Base-by-base conservation (phyloP, 2,888 invertebrate species). In the Pseudococcus longispinus region DNA sequence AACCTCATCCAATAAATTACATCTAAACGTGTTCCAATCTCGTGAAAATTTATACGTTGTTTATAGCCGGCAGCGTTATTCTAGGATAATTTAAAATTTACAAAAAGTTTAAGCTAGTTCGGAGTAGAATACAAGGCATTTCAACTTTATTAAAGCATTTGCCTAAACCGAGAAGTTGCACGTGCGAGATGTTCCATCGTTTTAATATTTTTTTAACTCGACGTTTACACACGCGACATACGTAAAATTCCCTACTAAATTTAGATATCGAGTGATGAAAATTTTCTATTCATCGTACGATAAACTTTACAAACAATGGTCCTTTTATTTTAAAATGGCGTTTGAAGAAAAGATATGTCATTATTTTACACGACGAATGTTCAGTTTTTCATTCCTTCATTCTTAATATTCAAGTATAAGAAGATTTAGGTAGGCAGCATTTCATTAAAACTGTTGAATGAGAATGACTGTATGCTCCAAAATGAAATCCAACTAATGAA, bases 161-260 rank as follows among this genome's bases (percentile, higher is more conserved):
- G 26, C 32, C 18, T 29, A 18, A 32, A 26, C 65, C 65, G 26
- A 55, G n/a, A 65, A 15, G 70, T 29, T 70, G 70, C 70, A 70
- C 32, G 70, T 70, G 70, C 70, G 70, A 70, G 29, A 70, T 70
- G 70, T 18, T 70, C 70, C 70, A 70, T 29, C 70, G 32, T 70
- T 70, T 37, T 70, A 70, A 70, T 32, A 70, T 70, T 70, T 70
- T 70, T 29, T 70, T 29, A 32, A 70, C 29, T 70, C 29, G 70
- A 32, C 9, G 70, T 70, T 70, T 70, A 70, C 29, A 70, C 32
- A 70, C 32, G 70, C 70, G 70, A 70, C 29, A 32, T 70, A 70
- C 29, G 15, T 70, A 18, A 70, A 70, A 29, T 70, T 70, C 32
- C 70, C 70, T 29, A 32, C 70, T 70, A 70, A 70, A 70, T 70